Percentiles rank a stretch among this genome's conserved stretches.
These are phyloP conservation scores for Conopomorpha cramerella DNA, from an alignment of 1,140 invertebrate genomes.

Conservation along the genomic window DNA sequence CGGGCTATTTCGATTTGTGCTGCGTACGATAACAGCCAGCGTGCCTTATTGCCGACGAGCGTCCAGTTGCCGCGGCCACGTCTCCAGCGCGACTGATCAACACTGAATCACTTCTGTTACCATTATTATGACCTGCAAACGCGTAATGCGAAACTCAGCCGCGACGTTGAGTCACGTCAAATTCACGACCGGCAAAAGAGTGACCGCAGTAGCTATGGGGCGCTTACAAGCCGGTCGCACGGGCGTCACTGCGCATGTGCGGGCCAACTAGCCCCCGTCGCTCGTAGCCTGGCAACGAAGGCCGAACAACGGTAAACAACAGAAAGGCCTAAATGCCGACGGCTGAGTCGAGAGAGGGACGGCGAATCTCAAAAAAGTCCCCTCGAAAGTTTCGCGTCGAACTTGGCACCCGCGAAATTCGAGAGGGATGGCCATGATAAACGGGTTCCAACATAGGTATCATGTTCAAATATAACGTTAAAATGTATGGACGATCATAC, in stretches of 20 bases:
- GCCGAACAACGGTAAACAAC: neutral
- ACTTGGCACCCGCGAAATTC: constrained; percentile 1
- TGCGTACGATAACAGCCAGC: too few relatives aligned
- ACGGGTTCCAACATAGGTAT: neutral
- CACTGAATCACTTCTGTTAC: constrained; percentile 39
- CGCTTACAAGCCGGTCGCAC: constrained; percentile 14
- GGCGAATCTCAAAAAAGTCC: neutral
- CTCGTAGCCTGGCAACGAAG: neutral
- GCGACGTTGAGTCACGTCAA: too few relatives aligned
- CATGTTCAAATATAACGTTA: constrained; percentile 2
- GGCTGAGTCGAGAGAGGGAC: neutral
- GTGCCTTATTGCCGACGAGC: too few relatives aligned
- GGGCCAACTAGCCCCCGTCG: constrained; percentile 1
- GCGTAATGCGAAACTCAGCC: constrained; percentile 21
- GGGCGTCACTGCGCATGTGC: constrained; percentile 32
- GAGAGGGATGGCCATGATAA: neutral
- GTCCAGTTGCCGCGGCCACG: too few relatives aligned
- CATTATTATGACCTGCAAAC: constrained; percentile 41
- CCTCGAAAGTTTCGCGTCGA: too few relatives aligned
- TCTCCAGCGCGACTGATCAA: constrained; percentile 17
- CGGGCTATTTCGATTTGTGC: constrained; percentile 2
- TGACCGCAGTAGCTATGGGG: too few relatives aligned
- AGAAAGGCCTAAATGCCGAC: neutral
- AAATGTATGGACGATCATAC: too few relatives aligned
- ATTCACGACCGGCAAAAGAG: too few relatives aligned